phyloP scores from a whole-genome alignment of 2,113 vertebrate genomes.

The Platysternon megacephalum region DNA sequence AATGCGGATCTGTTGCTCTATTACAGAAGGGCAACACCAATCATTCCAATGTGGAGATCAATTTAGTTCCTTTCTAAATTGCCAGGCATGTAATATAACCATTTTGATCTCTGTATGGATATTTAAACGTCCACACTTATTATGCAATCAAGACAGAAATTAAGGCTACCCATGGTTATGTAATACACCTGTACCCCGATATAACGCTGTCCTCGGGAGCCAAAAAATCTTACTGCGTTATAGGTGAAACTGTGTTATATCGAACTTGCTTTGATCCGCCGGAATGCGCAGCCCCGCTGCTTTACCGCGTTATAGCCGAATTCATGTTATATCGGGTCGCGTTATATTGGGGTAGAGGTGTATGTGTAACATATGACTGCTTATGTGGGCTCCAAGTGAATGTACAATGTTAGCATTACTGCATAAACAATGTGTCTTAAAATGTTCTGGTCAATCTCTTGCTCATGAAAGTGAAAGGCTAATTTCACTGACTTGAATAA shows the following conservation, averaged over 20 bases:
- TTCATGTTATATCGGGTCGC: too few relatives aligned
- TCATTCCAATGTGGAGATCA: background rate
- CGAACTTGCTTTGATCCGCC: too few relatives aligned
- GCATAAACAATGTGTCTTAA: background rate
- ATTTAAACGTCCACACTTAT: background rate
- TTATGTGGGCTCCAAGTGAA: background rate
- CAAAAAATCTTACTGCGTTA: too few relatives aligned
- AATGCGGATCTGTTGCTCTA: fast-evolving
- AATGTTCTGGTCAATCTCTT: background rate
- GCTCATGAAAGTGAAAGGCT: background rate
- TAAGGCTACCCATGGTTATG: background rate
- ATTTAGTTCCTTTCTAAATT: fast-evolving
- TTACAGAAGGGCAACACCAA: background rate
- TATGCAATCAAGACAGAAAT: background rate
- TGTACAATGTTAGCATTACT: background rate
- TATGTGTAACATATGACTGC: background rate
- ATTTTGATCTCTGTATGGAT: background rate
- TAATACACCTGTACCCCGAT: too few relatives aligned
- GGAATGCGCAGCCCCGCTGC: too few relatives aligned
- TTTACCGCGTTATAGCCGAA: too few relatives aligned
- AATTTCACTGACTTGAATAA: background rate
- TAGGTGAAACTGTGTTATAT: too few relatives aligned
- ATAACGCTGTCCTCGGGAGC: too few relatives aligned
- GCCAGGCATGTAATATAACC: background rate
- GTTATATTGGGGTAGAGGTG: too few relatives aligned